Conservation (phyloP, 2,113 vertebrate genomes). For the Bubo scandiacus region DNA sequence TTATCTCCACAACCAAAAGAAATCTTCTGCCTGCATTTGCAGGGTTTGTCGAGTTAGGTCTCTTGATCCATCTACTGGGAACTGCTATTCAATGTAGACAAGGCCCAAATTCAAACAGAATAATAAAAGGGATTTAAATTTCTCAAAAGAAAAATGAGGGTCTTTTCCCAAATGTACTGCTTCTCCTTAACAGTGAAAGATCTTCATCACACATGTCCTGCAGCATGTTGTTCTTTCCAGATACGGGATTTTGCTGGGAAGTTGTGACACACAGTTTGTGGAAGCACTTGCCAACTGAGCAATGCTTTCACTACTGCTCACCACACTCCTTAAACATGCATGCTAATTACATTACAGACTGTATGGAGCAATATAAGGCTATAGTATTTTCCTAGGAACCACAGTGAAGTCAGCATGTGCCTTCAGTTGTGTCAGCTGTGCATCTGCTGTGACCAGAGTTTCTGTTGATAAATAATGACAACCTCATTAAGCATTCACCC, state of each 20-base stretch:
- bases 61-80: background rate
- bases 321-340: background rate
- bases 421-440: background rate
- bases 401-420: background rate
- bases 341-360: background rate
- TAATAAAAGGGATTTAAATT: background rate
- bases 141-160: background rate
- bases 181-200: background rate
- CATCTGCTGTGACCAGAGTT: background rate
- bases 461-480: background rate
- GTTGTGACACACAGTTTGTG: background rate
- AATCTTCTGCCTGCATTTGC: conserved; percentile 11
- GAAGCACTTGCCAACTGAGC: conserved; percentile 2
- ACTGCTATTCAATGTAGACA: background rate
- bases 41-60: background rate
- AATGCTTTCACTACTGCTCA: conserved; percentile 13
- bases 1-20: background rate
- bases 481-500: background rate
- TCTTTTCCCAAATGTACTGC: background rate
- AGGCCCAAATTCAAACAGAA: background rate
- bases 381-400: background rate
- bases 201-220: background rate
- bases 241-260: background rate
- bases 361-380: background rate
- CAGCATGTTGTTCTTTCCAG: background rate